Conservation (phyloP, 2,888 invertebrate genomes). For the Callinectes sapidus region DNA sequence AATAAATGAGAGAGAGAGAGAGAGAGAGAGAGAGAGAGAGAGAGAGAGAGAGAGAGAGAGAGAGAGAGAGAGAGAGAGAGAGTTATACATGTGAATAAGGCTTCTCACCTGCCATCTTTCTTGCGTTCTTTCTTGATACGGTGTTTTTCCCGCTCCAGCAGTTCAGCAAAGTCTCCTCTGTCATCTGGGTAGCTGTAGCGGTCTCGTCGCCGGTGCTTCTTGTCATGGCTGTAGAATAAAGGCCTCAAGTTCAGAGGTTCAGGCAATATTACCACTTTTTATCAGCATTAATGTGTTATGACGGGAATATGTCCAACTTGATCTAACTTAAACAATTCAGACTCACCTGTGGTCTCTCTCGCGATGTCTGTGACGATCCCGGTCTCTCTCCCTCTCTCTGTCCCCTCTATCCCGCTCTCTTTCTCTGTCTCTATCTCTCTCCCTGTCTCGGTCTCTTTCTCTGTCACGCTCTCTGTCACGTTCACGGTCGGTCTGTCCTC, state of each 20-base stretch:
- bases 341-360: constrained; percentile 40
- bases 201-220: constrained; percentile 51
- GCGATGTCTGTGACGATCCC: constrained; percentile 45
- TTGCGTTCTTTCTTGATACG: constrained; percentile 64
- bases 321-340: not conserved
- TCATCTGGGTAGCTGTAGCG: constrained; percentile 47
- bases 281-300: not conserved
- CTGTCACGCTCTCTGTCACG: constrained; percentile 47
- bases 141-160: constrained; percentile 65
- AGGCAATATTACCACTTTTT: not conserved
- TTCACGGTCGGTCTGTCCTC: not conserved
- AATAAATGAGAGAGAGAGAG: constrained; percentile 11
- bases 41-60: constrained; percentile 36
- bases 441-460: constrained; percentile 23
- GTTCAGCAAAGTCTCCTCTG: constrained; percentile 63
- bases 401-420: constrained; percentile 28
- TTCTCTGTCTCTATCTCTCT: constrained; percentile 13
- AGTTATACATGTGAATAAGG: not conserved
- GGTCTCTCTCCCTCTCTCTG: constrained; percentile 26
- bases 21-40: constrained; percentile 37
- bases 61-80: constrained; percentile 18
- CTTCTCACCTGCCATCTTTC: constrained; percentile 53
- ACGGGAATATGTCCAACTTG: not conserved
- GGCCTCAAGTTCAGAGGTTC: not conserved
- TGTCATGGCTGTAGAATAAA: constrained; percentile 48